Base-by-base conservation (phyloP, 2,888 invertebrate genomes). In the Macaria liturata region DNA sequence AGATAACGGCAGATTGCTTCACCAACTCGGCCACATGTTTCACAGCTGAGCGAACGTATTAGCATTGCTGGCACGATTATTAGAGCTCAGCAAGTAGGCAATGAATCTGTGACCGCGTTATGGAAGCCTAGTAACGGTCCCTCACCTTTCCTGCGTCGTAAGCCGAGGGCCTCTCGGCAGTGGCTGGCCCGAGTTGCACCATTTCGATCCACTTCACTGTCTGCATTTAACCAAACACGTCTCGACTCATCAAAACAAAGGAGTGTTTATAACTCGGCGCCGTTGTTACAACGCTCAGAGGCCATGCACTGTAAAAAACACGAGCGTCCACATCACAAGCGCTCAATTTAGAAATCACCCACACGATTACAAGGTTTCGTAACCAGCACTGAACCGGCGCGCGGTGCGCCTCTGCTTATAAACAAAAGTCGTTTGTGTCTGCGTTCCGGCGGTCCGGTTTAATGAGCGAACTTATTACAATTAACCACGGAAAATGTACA, bases 191-290 rank as follows among this genome's bases (percentile, higher is more conserved):
- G 64, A 90, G 83, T 61, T 83, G 83, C 74, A 90, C 89, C 91
- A 91, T 89, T 71, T 90, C 91, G 80, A 89, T 88, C 84, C 86
- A 90, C 77, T 89, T 90, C 76, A 90, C 84, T 73, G 88, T 84
- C 78, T 89, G 88, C 89, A 90, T 91, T 74, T 76, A 74, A 49
- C 65, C 64, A 56, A 62, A 71, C 66, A 70, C 67, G 71, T 68
- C 42, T 68, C 66, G 65, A 70, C 70, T 59, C 64, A 74, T 67
- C 65, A 65, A 71, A 70, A 70, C 69, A 70, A 76, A 62, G 49
- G 47, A 53, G 52, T 59, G 46, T 44, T 65, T 53, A 32, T 51
- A 57, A 65, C 62, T 58, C 55, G 61, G 63, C 63, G 63, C 66
- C 65, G 67, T 66, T 65, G 73, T 69, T 67, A 68, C 62, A 49